Base-by-base conservation (phyloP, 2,888 invertebrate species). In the Drosophila neutralis region DNA sequence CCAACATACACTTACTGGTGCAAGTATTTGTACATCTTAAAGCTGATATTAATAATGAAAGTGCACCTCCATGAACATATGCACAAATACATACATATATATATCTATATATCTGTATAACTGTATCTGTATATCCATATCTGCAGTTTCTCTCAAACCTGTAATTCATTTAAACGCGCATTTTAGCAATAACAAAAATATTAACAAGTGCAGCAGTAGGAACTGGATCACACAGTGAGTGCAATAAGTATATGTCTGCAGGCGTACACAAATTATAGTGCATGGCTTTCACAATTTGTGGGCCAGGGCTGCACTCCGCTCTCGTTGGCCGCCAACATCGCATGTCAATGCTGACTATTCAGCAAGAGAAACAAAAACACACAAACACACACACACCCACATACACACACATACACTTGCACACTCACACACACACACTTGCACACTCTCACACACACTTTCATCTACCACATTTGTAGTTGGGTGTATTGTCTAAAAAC, bases 301-400 rank as follows among this genome's bases (percentile, higher is more conserved):
- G 59, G 79, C 80, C 62, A 70, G 53, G 54, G 38, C 58, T 60
- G 57, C 56, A 62, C 11, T 62, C n/a, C 1, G n/a, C 48, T 48
- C 35, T 58, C 63, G 15, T 15, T 53, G 36, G 56, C 49, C 76
- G 69, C 62, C 83, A 67, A 69, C 83, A 75, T 88, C 63, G 85
- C 85, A 86, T 86, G 85, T 89, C 83, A 86, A 86, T 88, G 81
- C 42, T 69, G 75, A 88, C 76, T 83, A 74, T 80, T 58, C 80
- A 59, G 60, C 49, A 69, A 42, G 54, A 63, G 60, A 53, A 68
- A 61, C 24, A 13, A 56, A 27, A 38, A 29, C 15, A 24, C 18
- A 4, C n/a, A 31, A 7, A 11, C 11, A n/a, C 10, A 27, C 4
- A 4, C n/a, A 15, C 5, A 27, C 4, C 2, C n/a, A 15, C 5